Evolutionary conservation across 2,888 invertebrate species (phyloP), one percentile per base, ranked within the genome.

Genomic region (Pachliopta kotzebuea): DNA sequence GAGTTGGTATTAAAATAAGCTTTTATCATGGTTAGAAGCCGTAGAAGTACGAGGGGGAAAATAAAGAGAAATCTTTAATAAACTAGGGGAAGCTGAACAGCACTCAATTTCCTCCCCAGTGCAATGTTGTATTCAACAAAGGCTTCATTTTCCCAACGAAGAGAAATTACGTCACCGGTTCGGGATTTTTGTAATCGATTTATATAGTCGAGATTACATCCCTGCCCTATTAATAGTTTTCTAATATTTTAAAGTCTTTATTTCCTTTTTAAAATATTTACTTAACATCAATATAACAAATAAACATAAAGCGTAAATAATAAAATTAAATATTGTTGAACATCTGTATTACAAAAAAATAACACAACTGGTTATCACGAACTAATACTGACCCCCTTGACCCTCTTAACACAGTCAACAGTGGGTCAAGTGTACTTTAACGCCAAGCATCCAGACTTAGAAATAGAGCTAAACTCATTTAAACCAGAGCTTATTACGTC

Each of bases 61-160:
- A n/a, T n/a, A 45, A 45, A 45, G 45, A 45, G 45, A 45, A 45
- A n/a, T 45, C 45, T 45, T 45, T 45, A 49, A 23, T 49, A n/a
- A 49, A 8, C 45, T 18, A 3, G 29, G 21, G 50, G 29, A 50
- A n/a, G 58, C 29, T 81, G 76, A 74, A 86, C 80, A 81, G 74
- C 74, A 68, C 87, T 86, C 74, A 76, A 83, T 77, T 74, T 70
- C 74, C 45, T 69, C 76, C 73, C 69, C 71, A 73, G 69, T 74
- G 80, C 78, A 71, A 72, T 85, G 82, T 85, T 84, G 85, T 81
- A 76, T 45, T 78, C 83, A 84, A 86, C 86, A 86, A 82, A 62
- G 42, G n/a, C 53, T 42, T 17, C 29, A 45, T 45, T 45, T 45
- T n/a, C 6, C n/a, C 45, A n/a, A n/a, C 45, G 45, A n/a, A 18